A percentile compares a stretch with the other conserved stretches of the same genome.
Conservation (phyloP, 2,888 invertebrate species). For the Campoplex capitator region DNA sequence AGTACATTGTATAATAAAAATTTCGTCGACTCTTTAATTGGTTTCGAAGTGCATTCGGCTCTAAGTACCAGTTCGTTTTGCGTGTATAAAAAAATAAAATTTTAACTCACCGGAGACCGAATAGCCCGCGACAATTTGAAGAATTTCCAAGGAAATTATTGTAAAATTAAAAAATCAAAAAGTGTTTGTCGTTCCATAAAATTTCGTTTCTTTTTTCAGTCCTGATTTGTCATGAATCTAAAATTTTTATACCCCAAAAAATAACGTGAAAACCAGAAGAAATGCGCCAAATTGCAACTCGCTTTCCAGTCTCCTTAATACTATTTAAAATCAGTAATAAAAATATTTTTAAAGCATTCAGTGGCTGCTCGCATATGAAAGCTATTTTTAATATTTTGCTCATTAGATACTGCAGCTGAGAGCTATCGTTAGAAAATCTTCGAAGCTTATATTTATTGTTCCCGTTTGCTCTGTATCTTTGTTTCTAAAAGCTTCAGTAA, state of each 20-base stretch:
- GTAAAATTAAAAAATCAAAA: background rate
- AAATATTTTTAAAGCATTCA: slow-evolving; percentile 22
- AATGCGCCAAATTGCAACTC: background rate
- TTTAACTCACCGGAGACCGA: background rate
- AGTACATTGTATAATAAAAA: background rate
- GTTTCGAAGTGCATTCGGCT: background rate
- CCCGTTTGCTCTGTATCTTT: slow-evolving; percentile 93
- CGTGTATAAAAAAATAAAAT: slow-evolving; percentile 11
- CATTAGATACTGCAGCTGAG: slow-evolving; percentile 89
- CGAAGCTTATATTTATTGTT: slow-evolving; percentile 93
- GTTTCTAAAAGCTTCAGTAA: slow-evolving; percentile 92
- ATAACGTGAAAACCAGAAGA: background rate
- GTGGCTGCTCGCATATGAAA: slow-evolving; percentile 11
- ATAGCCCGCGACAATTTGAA: background rate
- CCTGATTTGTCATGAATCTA: background rate
- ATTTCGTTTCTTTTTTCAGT: background rate
- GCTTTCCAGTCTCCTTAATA: slow-evolving; percentile 19
- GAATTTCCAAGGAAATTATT: background rate
- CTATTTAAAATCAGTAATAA: slow-evolving; percentile 13
- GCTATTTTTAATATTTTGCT: background rate
- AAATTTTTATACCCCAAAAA: background rate
- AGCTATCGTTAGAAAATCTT: slow-evolving; percentile 95
- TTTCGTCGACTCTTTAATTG: background rate
- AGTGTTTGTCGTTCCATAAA: background rate
- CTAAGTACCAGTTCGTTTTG: background rate